Base-by-base conservation (phyloP, 2,113 vertebrate genomes). In the Myotis davidii region DNA sequence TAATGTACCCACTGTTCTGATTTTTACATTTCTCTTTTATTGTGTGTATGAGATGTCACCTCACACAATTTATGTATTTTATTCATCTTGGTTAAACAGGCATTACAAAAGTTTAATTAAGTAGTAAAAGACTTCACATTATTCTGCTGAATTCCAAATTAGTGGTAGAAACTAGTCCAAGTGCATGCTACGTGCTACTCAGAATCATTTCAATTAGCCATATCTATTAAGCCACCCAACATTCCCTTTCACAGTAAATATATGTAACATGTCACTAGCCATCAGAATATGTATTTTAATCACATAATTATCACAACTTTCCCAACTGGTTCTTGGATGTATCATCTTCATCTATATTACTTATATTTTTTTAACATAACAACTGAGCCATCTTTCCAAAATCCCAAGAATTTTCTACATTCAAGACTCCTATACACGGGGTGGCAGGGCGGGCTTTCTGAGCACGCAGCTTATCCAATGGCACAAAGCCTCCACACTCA, bases 81-180 rank as follows among this genome's bases (percentile, higher is more conserved):
- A 98, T 98, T 99, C 98, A 98, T 98, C 98, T 98, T 98, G 97
- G 98, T 98, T 98, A 98, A 99, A 98, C 98, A 98, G 98, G 98
- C 98, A 98, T 98, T 98, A 98, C 98, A 98, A 98, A 98, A 98
- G 98, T 99, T 99, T 98, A 99, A 99, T 99, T 99, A 99, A 98
- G 98, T 98, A 98, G 98, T 98, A 98, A 98, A 98, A 98, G 98
- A 98, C 98, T 98, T 98, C 98, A 98, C 98, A 98, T 98, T 98
- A 98, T 98, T 98, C 98, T 3, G 81, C 96, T 98, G 98, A 98
- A 98, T 98, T 98, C 97, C 98, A 98, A 99, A 99, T 98, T 98
- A 98, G 98, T 98, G 98, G 97, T 98, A 98, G 98, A 97, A 98
- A 98, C 96, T 98, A 97, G 96, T 97, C 97, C 98, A 97, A 97